Evolutionary conservation across 2,797 vertebrate species (phyloP).

Genomic region (Centroberyx gerrardi): DNA sequence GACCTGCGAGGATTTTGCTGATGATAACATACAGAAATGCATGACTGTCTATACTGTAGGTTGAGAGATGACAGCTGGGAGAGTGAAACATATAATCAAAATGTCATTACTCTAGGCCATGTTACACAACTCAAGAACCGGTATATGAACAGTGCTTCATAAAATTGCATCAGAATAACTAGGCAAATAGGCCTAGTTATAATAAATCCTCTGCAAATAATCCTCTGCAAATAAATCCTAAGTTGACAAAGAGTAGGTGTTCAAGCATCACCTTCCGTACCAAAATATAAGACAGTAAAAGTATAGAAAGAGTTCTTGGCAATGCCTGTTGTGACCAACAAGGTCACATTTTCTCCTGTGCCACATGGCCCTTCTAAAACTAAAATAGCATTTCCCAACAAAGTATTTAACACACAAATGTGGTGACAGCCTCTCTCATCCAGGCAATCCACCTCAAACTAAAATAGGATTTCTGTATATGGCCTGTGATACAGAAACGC

Average conservation of each 20-base stretch:
- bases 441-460: not conserved
- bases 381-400: conserved; percentile 26
- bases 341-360: not conserved
- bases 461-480: not conserved
- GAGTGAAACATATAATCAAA: too few relatives aligned
- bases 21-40: too few relatives aligned
- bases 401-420: conserved; percentile 36
- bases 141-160: conserved; percentile 1
- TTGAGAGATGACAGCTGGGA: too few relatives aligned
- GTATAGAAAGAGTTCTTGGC: conserved; percentile 3
- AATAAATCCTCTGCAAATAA: too few relatives aligned
- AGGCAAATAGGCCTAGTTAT: too few relatives aligned
- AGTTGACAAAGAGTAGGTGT: not conserved
- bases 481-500: conserved; percentile 8
- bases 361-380: not conserved
- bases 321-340: not conserved
- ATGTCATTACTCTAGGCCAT: not conserved
- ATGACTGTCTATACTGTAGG: too few relatives aligned
- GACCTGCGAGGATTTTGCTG: too few relatives aligned
- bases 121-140: not conserved
- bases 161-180: not conserved
- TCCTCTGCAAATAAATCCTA: too few relatives aligned
- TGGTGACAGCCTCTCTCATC: conserved; percentile 2
- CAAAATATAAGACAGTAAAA: not conserved
- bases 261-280: not conserved